Evolutionary conservation across 2,888 invertebrate species (phyloP), one percentile per base, ranked within the genome.

Genomic region (Euclidia mi): DNA sequence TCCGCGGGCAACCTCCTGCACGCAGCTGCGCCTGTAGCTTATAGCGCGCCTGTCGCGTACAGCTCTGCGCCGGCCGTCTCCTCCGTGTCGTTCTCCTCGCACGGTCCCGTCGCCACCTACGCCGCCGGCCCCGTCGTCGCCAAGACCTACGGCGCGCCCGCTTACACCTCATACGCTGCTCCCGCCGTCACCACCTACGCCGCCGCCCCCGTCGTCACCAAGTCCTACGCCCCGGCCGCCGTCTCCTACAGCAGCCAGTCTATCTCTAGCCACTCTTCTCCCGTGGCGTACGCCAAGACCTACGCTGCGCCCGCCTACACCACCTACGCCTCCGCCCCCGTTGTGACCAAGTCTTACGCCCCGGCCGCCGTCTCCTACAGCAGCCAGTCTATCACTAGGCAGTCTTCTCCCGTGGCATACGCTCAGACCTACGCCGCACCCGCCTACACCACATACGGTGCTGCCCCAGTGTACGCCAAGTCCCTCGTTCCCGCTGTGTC

Each of bases 1-100:
- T 95, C 94, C 80, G 96, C 96, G 52, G 96, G 96, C 65, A 82
- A 94, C 73, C 82, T 96, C 12, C 83, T 90, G 15, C 90, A 92
- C 56, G 89, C 85, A 18, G 90, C 88, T 29, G 68, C 50, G 0
- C 87, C 87, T 1, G 76, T 89, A 18, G 84, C 89, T 0, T 95
- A 95, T 45, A 28, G 90, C 40, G 89, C 89, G 29, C 89, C 89
- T 6, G 83, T 92, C 28, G 87, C 91, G 7, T 82, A 82, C 73
- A 89, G 82, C 67, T 91, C 95, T 29, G 82, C 88, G 31, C 82
- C 89, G 34, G 83, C 88, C 53, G 85, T 82, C 63, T 81, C 85
- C 44, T 81, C 78, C 53, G 76, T 71, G 35, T 71, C 72, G 0
- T 72, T 40, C 66, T 65, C 76, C 9, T 65, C 70, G 0, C 65